Evolutionary conservation across 2,797 vertebrate species (phyloP), one percentile per base, ranked within the genome.

Genomic region (Nyctibius grandis): DNA sequence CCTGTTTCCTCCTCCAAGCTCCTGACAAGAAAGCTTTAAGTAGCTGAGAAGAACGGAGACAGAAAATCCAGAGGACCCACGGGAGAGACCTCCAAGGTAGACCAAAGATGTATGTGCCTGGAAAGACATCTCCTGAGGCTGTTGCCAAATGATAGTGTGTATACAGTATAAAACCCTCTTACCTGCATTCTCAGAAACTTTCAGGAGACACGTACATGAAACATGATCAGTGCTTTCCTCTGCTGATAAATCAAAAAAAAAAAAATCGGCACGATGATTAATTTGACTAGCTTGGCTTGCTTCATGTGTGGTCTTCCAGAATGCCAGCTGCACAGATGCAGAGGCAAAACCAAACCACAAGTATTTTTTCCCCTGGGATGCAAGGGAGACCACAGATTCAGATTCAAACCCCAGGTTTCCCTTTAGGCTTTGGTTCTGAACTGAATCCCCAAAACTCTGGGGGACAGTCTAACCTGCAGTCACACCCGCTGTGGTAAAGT

Each of bases 301-400:
- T 94, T 92, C 50, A 12, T 54, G 21, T 82, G 36, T 73, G 63
- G 40, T 67, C 63, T 84, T 95, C 9, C 38, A 79, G 61, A 82
- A 54, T 69, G 22, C 34, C 57, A 88, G 54, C 25, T 3, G 2
- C 33, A 78, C 15, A 65, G 47, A 76, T 9, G 22, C 15, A 54
- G 59, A 91, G 80, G 34, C 6, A 88, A 90, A 93, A 88, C 11
- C n/a, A 78, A 81, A 78, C 8, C 26, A 42, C 28, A 90, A 65
- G 1, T 33, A 22, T n/a, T 91, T 87, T 56, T 69, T 6, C 15
- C 50, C 5, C 1, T 67, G 50, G 19, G 8, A 44, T 64, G 18
- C 34, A 69, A 74, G 21, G 34, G 17, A 91, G 9, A 20, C 7
- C 6, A 36, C 23, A 64, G 28, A 65, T 48, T 38, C 23, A 22